Base-by-base conservation (phyloP, 1,140 invertebrate genomes). In the Drosophila chauvacae region DNA sequence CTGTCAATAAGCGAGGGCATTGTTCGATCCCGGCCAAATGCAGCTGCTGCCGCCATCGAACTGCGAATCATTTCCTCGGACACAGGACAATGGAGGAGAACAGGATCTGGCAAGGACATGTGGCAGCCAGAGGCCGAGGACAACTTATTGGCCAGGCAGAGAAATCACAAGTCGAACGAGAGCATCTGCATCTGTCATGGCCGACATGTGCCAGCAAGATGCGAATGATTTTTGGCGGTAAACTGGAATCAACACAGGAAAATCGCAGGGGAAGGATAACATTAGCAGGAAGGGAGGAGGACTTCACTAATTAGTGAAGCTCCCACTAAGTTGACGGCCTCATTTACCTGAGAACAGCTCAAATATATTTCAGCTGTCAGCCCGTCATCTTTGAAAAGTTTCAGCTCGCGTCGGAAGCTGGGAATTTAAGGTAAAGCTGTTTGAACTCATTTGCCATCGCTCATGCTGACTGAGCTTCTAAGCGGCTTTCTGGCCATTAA, bases 1-100 rank as follows among this genome's bases (percentile, higher is more conserved):
- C 81, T 88, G 84, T 88, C 84, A 88, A 88, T 88, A 88, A 88
- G 84, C 77, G 82, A 70, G 66, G 66, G 18, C 55, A 72, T 72
- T 72, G 70, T 72, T 72, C 55, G 70, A 72, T 48, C 16, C 16
- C 53, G 20, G 51, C 69, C 51, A 35, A 72, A 72, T 72, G 70
- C 70, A 72, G 70, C 70, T 72, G 70, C 70, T 53, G 33, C 39
- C 20, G 66, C 39, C 66, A 69, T 70, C 62, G 63, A 68, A 55
- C 62, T 72, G 70, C 70, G 70, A 60, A 72, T 72, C 57, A 80
- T 69, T 78, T 62, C 50, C 62, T 45, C 44, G 63, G 61, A 20
- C 48, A 2, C 42, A 28, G 75, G 64, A 87, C 71, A 77, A 83
- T 62, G 79, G 63, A 70, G 33, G 61, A 20, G 60, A 69, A 68